These are phyloP conservation scores for Hyles lineata DNA, from an alignment of 2,888 invertebrate genomes.

Conservation along the genomic window DNA sequence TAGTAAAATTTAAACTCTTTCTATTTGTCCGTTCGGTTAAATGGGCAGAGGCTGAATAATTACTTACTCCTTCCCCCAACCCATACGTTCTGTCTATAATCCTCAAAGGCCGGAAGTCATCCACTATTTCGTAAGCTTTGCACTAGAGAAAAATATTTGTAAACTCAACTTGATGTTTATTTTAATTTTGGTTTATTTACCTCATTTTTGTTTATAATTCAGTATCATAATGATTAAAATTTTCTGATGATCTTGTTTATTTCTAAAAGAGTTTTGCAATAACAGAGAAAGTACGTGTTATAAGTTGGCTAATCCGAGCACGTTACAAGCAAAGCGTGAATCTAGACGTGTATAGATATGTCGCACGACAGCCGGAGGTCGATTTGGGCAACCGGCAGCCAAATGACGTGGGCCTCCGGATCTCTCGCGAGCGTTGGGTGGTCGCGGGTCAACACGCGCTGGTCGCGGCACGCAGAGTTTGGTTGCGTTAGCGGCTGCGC, in stretches of 20 bases:
- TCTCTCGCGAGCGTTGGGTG: slow-evolving; percentile 39
- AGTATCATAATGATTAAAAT: background rate
- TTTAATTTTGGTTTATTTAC: no score
- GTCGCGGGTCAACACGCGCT: slow-evolving; percentile 49
- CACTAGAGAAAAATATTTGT: no score
- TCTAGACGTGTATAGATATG: background rate
- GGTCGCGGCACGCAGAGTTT: slow-evolving; percentile 58
- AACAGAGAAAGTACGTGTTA: background rate
- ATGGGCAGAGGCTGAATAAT: no score
- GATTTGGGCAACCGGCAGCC: slow-evolving; percentile 65
- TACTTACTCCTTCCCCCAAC: no score
- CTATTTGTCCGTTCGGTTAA: no score
- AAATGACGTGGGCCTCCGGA: slow-evolving; percentile 47
- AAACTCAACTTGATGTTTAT: no score
- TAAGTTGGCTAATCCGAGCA: background rate
- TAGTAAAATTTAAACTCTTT: no score
- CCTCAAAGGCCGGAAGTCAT: no score
- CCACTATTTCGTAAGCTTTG: no score
- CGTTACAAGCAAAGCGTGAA: background rate
- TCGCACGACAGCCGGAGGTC: slow-evolving; percentile 62
- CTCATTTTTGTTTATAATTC: background rate
- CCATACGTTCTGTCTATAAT: no score
- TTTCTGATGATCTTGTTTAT: background rate
- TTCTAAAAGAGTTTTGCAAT: background rate
- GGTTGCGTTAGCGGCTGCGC: slow-evolving; percentile 76